Evolutionary conservation across 1,140 invertebrate species (phyloP).

Genomic region (Rhagoletis zephyria): DNA sequence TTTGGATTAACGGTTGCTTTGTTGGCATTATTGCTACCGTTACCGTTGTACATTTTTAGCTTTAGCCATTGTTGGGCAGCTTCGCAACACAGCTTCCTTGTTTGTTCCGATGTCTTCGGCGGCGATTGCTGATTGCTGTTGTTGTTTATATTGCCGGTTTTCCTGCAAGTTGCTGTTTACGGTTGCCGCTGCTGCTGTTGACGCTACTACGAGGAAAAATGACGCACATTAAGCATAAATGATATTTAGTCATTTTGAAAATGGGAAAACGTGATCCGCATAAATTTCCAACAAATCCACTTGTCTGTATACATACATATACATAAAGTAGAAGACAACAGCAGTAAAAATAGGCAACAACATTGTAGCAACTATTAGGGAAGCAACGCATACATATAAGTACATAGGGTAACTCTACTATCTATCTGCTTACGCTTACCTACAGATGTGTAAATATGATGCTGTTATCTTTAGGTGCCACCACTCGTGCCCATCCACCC

Average conservation of each 20-base stretch:
- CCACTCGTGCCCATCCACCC: slow-evolving; percentile 3
- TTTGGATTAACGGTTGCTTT: slow-evolving; percentile 51
- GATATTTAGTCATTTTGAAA: slow-evolving; percentile 53
- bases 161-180: slow-evolving; percentile 11
- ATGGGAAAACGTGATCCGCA: slow-evolving; percentile 53
- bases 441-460: not conserved
- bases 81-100: not conserved
- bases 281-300: slow-evolving; percentile 51
- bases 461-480: slow-evolving; percentile 34
- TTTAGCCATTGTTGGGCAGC: not conserved
- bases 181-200: not conserved
- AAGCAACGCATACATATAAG: not conserved
- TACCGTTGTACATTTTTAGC: not conserved
- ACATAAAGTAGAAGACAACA: not conserved
- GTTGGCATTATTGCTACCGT: slow-evolving; percentile 51
- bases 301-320: slow-evolving; percentile 3
- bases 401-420: not conserved
- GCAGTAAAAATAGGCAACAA: slow-evolving; percentile 35
- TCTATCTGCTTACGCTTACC: not conserved
- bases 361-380: slow-evolving; percentile 1
- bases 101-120: not conserved
- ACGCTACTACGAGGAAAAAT: slow-evolving; percentile 30
- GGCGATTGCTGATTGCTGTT: not conserved
- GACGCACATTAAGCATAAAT: slow-evolving; percentile 52
- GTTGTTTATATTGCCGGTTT: slow-evolving; percentile 13